A percentile compares a stretch with the other conserved stretches of the same genome.
These are phyloP conservation scores for Acanthosoma haemorrhoidale DNA, from an alignment of 2,888 invertebrate genomes.

Conservation along the genomic window DNA sequence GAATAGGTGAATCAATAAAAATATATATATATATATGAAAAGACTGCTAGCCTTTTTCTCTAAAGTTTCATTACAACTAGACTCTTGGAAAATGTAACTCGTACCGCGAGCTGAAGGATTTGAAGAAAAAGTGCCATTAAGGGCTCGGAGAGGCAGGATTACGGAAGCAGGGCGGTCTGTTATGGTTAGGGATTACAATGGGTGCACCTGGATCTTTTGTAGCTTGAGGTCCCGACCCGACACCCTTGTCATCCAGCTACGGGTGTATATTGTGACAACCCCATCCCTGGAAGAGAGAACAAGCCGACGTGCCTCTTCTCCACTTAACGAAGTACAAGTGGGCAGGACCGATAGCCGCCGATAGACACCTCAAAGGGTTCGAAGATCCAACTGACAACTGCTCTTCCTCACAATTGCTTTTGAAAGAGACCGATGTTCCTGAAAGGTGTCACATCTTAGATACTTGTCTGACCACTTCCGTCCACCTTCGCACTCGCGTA, in stretches of 20 bases:
- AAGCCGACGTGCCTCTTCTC: not conserved
- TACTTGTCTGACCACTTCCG: not conserved
- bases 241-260: not conserved
- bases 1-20: no score
- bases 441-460: not conserved
- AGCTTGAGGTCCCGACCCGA: not conserved
- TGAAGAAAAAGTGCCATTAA: not conserved
- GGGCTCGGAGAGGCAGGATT: not conserved
- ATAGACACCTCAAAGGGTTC: not conserved
- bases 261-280: slow-evolving; percentile 18
- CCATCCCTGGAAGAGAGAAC: slow-evolving; percentile 13
- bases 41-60: no score
- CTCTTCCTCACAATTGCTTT: not conserved
- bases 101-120: not conserved
- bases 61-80: no score
- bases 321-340: slow-evolving; percentile 15
- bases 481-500: no score
- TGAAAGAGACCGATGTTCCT: not conserved
- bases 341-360: not conserved
- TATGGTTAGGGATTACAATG: slow-evolving; percentile 10
- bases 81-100: no score
- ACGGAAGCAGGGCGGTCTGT: slow-evolving; percentile 8
- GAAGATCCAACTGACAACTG: no score
- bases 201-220: slow-evolving; percentile 5
- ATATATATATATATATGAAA: no score